Percentiles rank a stretch among this genome's conserved stretches.
These are phyloP conservation scores for Aphodius sticticus DNA, from an alignment of 2,888 invertebrate genomes.

Conservation along the genomic window DNA sequence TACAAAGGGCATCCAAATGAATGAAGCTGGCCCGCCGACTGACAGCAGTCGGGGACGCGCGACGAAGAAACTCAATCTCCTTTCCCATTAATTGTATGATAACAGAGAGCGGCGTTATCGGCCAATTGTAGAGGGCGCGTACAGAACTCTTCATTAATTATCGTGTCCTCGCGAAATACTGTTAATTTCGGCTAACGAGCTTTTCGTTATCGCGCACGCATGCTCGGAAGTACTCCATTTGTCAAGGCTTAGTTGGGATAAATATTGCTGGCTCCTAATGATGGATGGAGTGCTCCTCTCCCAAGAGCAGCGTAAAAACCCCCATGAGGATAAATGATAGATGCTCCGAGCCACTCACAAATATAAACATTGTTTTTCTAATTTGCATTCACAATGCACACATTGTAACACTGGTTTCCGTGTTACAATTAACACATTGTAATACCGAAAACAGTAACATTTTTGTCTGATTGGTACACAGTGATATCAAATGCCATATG, in stretches of 20 bases:
- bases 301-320: conserved; percentile 41
- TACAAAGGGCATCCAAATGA: conserved; percentile 12
- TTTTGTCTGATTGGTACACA: no score
- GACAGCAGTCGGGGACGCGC: conserved; percentile 17
- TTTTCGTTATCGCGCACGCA: conserved; percentile 53
- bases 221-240: conserved; percentile 53
- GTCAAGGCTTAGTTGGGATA: conserved; percentile 51
- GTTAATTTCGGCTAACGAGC: conserved; percentile 56
- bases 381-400: no score
- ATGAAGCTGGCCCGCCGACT: conserved; percentile 20
- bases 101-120: conserved; percentile 52
- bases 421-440: no score
- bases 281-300: conserved; percentile 48
- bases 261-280: conserved; percentile 48
- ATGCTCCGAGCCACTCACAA: conserved; percentile 41
- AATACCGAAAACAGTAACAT: no score
- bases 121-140: conserved; percentile 52
- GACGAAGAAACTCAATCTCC: conserved; percentile 52
- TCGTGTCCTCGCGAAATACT: conserved; percentile 54
- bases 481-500: no score
- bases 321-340: conserved; percentile 42
- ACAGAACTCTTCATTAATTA: conserved; percentile 58
- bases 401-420: no score
- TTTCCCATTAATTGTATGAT: conserved; percentile 57
- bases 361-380: conserved; percentile 36